These are phyloP conservation scores for Otus sunia DNA, from an alignment of 2,113 vertebrate genomes.

Conservation along the genomic window DNA sequence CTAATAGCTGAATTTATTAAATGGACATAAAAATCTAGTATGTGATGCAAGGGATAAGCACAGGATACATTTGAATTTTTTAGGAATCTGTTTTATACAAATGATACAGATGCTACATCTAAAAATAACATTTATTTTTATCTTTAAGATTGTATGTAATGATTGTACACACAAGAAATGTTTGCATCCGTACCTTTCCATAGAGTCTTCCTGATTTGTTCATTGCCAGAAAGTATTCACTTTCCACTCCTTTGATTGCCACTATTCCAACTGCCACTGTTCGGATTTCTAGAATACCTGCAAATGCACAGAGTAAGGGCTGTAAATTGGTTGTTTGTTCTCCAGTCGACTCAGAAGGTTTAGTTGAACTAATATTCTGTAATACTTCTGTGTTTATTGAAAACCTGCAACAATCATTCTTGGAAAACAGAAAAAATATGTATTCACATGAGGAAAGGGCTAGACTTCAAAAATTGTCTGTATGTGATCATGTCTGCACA, in stretches of 20 bases:
- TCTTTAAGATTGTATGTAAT: background rate
- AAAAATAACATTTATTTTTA: background rate
- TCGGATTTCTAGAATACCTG: constrained; percentile 97
- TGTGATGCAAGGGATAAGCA: background rate
- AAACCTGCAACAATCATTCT: constrained; percentile 64
- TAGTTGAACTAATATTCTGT: constrained; percentile 56
- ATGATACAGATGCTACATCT: background rate
- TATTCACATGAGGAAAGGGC: constrained; percentile 64
- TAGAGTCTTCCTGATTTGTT: constrained; percentile 92
- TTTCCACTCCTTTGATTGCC: constrained; percentile 97
- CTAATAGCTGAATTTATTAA: background rate
- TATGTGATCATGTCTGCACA: background rate
- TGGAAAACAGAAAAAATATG: constrained; percentile 40
- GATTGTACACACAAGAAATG: background rate
- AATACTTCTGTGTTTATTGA: constrained; percentile 58
- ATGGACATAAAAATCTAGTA: background rate
- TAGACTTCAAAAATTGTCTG: constrained; percentile 22
- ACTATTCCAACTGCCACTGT: constrained; percentile 94
- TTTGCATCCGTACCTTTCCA: constrained; percentile 85
- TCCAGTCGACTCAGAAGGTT: background rate
- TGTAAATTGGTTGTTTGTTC: background rate
- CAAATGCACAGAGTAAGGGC: constrained; percentile 63
- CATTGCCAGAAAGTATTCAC: constrained; percentile 96
- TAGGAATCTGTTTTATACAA: background rate
- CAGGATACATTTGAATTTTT: background rate